Evolutionary conservation across 2,888 invertebrate genomes (phyloP), one percentile per base, ranked within the genome.

Genomic region (Phengaris arion): DNA sequence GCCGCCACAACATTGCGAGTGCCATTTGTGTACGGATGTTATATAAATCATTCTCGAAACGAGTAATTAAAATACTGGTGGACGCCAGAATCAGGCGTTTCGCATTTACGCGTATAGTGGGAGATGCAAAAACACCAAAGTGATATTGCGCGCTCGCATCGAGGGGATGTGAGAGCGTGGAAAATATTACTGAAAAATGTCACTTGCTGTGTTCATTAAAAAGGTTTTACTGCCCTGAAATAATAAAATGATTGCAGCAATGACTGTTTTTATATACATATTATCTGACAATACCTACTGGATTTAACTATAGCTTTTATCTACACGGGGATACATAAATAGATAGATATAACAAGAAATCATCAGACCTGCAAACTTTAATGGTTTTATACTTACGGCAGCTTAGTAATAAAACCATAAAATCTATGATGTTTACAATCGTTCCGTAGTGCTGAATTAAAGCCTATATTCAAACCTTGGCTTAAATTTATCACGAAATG

Each of bases 61-160:
- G 87, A 92, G 91, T 94, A 93, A 93, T 94, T 94, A 94, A 94
- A 94, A 93, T 87, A 88, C 90, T 90, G 88, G 86, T 88, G 87
- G 85, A 89, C 85, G 87, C 87, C 89, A 87, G 89, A 90, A 92
- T 92, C 91, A 88, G 89, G 87, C 89, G 84, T 86, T 87, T 86
- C 84, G 87, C 86, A 90, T 91, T 87, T 86, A 88, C 88, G 88
- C 84, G 83, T 77, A 81, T 81, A 79, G 81, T 83, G 82, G 81
- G 80, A 80, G 83, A 83, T 82, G 82, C 84, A 84, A 85, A 84
- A 83, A 84, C 83, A 84, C 79, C 79, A 82, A 84, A 84, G 84
- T 84, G 85, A 84, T 85, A 85, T 84, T 85, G 83, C 82, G 77
- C 80, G 80, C 76, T 78, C 79, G 81, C 57, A 52, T 59, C 75